A percentile compares a stretch with the other conserved stretches of the same genome.
These are phyloP conservation scores for Eulacestoma nigropectus DNA, from an alignment of 2,113 vertebrate genomes.

Conservation along the genomic window DNA sequence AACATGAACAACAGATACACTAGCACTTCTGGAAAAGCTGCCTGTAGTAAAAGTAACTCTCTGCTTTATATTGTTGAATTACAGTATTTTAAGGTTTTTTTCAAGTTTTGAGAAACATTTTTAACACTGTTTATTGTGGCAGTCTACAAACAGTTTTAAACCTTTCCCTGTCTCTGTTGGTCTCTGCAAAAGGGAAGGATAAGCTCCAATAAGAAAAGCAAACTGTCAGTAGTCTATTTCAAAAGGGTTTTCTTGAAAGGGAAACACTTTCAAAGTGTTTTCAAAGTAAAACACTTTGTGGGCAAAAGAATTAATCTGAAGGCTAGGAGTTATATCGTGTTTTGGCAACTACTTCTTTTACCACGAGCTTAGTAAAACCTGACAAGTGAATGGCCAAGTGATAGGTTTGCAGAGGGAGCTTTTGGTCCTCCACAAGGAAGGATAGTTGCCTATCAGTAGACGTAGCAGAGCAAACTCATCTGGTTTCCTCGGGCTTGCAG, in stretches of 20 bases:
- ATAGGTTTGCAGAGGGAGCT: not conserved
- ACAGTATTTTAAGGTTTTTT: not conserved
- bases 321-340: not conserved
- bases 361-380: not conserved
- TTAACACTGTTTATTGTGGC: not conserved
- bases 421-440: not conserved
- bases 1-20: not conserved
- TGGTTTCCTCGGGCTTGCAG: not conserved
- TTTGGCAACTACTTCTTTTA: not conserved
- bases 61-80: not conserved
- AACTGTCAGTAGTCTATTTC: not conserved
- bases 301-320: not conserved
- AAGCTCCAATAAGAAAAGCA: not conserved
- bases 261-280: too few species aligned
- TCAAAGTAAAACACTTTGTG: not conserved
- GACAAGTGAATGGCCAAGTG: not conserved
- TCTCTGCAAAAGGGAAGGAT: not conserved
- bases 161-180: not conserved
- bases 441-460: not conserved
- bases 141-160: not conserved
- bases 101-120: not conserved
- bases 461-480: not conserved
- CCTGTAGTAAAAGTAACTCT: not conserved
- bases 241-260: not conserved
- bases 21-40: not conserved